These are phyloP conservation scores for Heliconius hermathena DNA, from an alignment of 1,140 invertebrate genomes.

Conservation along the genomic window DNA sequence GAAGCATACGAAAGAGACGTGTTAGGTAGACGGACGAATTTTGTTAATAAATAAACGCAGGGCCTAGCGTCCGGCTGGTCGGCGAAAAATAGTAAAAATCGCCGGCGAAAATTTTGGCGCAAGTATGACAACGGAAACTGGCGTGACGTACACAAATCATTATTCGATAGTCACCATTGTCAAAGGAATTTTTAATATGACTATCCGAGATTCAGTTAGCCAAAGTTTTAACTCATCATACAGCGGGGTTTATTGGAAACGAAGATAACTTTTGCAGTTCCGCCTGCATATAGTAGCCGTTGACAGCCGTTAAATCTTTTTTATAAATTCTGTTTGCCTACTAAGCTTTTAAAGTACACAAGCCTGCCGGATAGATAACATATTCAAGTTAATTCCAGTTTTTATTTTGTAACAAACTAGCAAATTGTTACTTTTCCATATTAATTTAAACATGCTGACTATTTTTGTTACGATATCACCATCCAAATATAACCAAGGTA, in stretches of 20 bases:
- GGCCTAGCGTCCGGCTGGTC: constrained; percentile 62
- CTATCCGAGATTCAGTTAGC: constrained; percentile 63
- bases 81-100: constrained; percentile 69
- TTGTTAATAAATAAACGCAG: constrained; percentile 81
- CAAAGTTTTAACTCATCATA: constrained; percentile 58
- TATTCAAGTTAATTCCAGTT: background rate
- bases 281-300: constrained; percentile 25
- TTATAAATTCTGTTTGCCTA: constrained; percentile 55
- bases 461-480: background rate
- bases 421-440: too few species aligned
- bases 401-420: background rate
- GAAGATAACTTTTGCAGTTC: constrained; percentile 38
- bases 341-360: background rate
- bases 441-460: too few species aligned
- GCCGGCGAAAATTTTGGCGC: constrained; percentile 73
- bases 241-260: constrained; percentile 40
- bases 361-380: background rate
- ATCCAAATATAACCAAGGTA: too few species aligned
- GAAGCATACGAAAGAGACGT: constrained; percentile 45
- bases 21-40: constrained; percentile 76
- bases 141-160: constrained; percentile 76
- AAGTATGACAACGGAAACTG: constrained; percentile 74
- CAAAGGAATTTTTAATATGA: constrained; percentile 81
- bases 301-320: constrained; percentile 53
- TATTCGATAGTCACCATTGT: constrained; percentile 72